These are phyloP conservation scores for Spicauda simplicius DNA, from an alignment of 2,888 invertebrate genomes.

Conservation along the genomic window DNA sequence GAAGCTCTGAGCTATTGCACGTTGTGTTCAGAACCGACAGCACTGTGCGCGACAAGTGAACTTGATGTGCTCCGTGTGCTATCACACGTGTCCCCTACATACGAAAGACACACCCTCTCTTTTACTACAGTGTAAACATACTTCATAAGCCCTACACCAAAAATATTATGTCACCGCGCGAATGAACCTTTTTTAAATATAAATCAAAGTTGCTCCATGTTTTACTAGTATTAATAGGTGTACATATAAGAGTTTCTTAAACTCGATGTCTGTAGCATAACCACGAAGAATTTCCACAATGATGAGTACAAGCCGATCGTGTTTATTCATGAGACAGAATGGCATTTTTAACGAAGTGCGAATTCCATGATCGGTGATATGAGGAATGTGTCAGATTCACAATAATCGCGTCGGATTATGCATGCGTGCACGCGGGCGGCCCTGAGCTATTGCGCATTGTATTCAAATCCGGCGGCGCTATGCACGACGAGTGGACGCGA, in stretches of 20 bases:
- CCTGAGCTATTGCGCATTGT: constrained; percentile 81
- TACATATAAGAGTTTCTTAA: background rate
- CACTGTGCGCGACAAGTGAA: constrained; percentile 47
- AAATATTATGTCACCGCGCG: too few relatives aligned
- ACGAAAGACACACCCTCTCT: constrained; percentile 13
- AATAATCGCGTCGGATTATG: constrained; percentile 73
- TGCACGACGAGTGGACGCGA: constrained; percentile 39
- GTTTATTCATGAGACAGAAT: background rate
- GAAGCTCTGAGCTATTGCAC: constrained; percentile 79
- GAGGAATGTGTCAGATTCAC: constrained; percentile 71
- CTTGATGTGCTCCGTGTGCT: constrained; percentile 18
- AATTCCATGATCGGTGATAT: constrained; percentile 38
- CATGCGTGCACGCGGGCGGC: constrained; percentile 74
- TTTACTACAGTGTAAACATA: too few relatives aligned
- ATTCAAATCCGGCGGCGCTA: constrained; percentile 73
- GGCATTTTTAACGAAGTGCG: constrained; percentile 21
- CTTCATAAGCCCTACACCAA: too few relatives aligned
- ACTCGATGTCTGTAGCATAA: too few relatives aligned
- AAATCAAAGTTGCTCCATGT: too few relatives aligned
- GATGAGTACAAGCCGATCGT: too few relatives aligned
- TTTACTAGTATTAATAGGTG: too few relatives aligned
- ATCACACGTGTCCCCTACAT: constrained; percentile 15
- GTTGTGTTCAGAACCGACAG: constrained; percentile 79
- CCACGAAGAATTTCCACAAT: too few relatives aligned
- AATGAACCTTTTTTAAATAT: too few relatives aligned